Percentiles rank a stretch among this genome's conserved stretches.
phyloP scores from a whole-genome alignment of 2,797 vertebrate species.

The Carcharodon carcharias region DNA sequence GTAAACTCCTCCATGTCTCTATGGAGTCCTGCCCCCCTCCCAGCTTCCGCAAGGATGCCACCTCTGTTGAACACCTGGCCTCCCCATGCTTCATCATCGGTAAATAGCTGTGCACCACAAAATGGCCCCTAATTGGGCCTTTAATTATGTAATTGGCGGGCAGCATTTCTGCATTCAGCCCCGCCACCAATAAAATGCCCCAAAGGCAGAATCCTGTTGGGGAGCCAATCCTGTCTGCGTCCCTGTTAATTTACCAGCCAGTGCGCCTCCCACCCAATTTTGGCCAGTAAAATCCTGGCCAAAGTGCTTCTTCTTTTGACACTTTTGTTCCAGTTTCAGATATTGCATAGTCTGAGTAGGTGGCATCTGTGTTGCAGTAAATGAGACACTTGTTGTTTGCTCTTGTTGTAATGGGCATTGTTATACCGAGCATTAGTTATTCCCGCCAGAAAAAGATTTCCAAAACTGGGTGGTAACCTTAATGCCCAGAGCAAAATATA shows the following conservation, averaged over 20 bases:
- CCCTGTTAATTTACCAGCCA: not conserved
- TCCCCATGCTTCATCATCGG: not conserved
- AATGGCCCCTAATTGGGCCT: not conserved
- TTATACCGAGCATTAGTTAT: not conserved
- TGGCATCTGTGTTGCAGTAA: not conserved
- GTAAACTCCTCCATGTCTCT: not conserved
- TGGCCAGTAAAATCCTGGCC: not conserved
- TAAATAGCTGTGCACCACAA: not conserved
- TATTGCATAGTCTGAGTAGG: not conserved
- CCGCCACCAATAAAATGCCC: no score
- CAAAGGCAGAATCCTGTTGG: no score
- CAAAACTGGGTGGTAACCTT: not conserved
- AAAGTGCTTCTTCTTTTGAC: not conserved
- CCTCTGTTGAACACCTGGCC: not conserved
- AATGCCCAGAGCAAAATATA: not conserved
- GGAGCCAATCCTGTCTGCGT: not conserved
- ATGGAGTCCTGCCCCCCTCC: not conserved
- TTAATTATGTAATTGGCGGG: not conserved
- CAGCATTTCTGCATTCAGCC: no score
- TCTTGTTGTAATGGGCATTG: not conserved
- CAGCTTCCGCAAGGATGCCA: not conserved
- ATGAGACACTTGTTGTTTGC: not conserved
- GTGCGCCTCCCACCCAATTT: no score
- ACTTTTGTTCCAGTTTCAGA: not conserved
- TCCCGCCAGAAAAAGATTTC: not conserved